Percentiles rank a stretch among this genome's conserved stretches.
phyloP scores from a whole-genome alignment of 2,888 invertebrate species.

The Drosophila pseudotalamancana region DNA sequence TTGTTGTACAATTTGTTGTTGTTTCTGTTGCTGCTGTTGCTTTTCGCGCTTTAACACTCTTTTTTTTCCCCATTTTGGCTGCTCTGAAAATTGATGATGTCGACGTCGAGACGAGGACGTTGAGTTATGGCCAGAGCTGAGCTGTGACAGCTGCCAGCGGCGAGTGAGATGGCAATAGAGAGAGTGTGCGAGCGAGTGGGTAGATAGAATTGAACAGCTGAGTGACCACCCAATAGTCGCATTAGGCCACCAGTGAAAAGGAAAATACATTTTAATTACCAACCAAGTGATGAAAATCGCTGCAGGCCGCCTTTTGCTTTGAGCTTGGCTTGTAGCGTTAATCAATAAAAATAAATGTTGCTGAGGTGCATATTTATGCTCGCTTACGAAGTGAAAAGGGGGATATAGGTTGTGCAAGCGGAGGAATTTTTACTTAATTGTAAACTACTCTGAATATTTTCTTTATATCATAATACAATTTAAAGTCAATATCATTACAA shows the following conservation, averaged over 20 bases:
- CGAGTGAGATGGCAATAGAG: background rate
- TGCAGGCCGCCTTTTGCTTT: slow-evolving; percentile 21
- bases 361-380: background rate
- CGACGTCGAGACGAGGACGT: slow-evolving; percentile 45
- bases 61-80: slow-evolving; percentile 18
- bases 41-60: slow-evolving; percentile 79
- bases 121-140: slow-evolving; percentile 63
- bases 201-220: slow-evolving; percentile 1
- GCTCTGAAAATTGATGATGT: slow-evolving; percentile 71
- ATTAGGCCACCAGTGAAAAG: slow-evolving; percentile 39
- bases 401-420: too few relatives aligned
- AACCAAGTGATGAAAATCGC: slow-evolving; percentile 67
- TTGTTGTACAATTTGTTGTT: slow-evolving; percentile 33
- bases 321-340: slow-evolving; percentile 38
- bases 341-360: slow-evolving; percentile 60
- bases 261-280: slow-evolving; percentile 78
- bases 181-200: background rate
- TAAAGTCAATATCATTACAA: too few relatives aligned
- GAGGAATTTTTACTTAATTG: too few relatives aligned
- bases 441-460: too few relatives aligned
- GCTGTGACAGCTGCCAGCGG: slow-evolving; percentile 65
- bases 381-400: too few relatives aligned
- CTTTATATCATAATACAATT: too few relatives aligned
- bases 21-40: slow-evolving; percentile 42
- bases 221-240: slow-evolving; percentile 50